Conservation (phyloP, 2,113 vertebrate species). For the Mus pahari region DNA sequence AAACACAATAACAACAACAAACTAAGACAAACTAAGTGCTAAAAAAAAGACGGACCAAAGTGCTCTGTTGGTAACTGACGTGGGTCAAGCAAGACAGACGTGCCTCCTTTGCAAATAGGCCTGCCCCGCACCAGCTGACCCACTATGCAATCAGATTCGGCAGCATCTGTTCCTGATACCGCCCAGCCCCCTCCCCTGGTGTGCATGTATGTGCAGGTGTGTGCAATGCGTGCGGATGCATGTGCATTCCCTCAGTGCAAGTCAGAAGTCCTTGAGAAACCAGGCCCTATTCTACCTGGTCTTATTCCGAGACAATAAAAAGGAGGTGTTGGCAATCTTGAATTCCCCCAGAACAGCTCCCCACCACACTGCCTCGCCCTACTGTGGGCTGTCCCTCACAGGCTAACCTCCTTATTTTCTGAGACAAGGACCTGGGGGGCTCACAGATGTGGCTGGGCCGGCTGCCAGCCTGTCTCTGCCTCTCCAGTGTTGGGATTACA, state of each 20-base stretch:
- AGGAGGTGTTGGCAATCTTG: not conserved
- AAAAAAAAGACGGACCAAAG: not conserved
- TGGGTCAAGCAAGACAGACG: not conserved
- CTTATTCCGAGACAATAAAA: not conserved
- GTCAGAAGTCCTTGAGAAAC: not conserved
- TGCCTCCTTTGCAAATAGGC: not conserved
- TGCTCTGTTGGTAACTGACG: not conserved
- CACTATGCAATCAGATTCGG: not conserved
- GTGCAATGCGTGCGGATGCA: not conserved
- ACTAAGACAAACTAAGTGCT: not conserved
- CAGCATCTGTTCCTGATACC: not conserved
- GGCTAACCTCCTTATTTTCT: not conserved
- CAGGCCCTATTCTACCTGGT: too few species aligned
- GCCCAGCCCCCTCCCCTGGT: too few species aligned
- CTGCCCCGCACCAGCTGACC: not conserved
- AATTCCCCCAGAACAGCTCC: not conserved
- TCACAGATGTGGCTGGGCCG: not conserved
- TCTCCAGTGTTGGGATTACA: not conserved
- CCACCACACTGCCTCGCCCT: not conserved
- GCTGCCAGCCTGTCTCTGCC: too few species aligned
- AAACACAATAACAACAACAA: not conserved
- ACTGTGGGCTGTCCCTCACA: not conserved
- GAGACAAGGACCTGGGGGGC: not conserved
- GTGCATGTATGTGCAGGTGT: not conserved
- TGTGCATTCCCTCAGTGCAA: not conserved